Conservation (phyloP, 1,140 invertebrate species). For the Drosophila serrata region DNA sequence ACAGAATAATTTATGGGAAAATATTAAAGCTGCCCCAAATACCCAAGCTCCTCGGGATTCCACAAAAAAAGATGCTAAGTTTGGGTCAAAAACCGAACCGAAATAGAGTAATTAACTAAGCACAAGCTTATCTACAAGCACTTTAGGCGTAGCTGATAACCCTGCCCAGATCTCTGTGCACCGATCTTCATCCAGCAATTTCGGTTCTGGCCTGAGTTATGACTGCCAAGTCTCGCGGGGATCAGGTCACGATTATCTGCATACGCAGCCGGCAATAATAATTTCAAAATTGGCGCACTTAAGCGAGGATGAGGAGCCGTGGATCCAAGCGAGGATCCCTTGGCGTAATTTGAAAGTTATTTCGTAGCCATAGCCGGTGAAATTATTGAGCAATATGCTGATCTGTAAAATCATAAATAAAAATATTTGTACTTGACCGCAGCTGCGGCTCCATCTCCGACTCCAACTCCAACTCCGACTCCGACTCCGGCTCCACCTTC, state of each 20-base stretch:
- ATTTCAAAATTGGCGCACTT: conserved; percentile 82
- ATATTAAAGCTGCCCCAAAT: conserved; percentile 75
- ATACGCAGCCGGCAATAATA: conserved; percentile 81
- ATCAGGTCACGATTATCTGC: conserved; percentile 81
- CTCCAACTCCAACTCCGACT: not conserved
- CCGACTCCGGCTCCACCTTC: conserved; percentile 23
- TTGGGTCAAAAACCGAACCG: conserved; percentile 26
- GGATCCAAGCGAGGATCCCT: conserved; percentile 25
- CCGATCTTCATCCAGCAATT: conserved; percentile 54
- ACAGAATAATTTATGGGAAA: conserved; percentile 79
- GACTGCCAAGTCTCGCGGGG: conserved; percentile 22
- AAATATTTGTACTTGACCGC: conserved; percentile 78
- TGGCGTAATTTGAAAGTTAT: conserved; percentile 79
- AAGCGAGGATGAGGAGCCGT: conserved; percentile 54
- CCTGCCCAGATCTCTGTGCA: conserved; percentile 16
- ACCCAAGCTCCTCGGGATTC: not conserved
- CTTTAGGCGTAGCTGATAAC: conserved; percentile 1
- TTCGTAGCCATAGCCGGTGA: conserved; percentile 59
- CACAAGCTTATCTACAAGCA: conserved; percentile 21
- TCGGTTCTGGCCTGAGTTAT: conserved; percentile 62
- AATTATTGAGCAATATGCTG: conserved; percentile 84
- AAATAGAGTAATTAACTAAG: conserved; percentile 73
- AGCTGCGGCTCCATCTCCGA: conserved; percentile 1
- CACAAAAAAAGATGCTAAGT: not conserved
- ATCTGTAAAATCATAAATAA: conserved; percentile 84